Evolutionary conservation across 2,797 vertebrate genomes (phyloP).

Genomic region (Eidolon dupreanum): DNA sequence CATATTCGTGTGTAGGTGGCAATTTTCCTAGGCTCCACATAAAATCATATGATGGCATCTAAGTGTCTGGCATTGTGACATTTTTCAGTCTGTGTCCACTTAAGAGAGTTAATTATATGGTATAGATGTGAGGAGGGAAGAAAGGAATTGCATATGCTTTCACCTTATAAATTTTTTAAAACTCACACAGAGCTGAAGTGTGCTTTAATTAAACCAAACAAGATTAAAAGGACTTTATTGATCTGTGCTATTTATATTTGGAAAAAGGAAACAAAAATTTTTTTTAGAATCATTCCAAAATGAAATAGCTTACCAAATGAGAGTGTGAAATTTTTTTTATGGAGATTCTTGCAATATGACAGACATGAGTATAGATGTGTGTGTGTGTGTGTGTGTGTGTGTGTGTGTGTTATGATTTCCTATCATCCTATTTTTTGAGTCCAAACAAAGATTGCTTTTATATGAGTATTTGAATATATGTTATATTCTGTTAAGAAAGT

Average conservation of each 20-base stretch:
- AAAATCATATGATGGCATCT: neutral
- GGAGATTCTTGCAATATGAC: neutral
- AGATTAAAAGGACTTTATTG: slow-evolving; percentile 4
- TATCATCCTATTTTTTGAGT: neutral
- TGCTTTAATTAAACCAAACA: neutral
- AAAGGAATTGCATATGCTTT: neutral
- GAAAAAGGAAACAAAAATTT: neutral
- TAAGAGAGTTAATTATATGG: neutral
- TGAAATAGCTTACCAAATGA: neutral
- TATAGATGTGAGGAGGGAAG: neutral
- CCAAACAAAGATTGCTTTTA: neutral
- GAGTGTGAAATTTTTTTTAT: neutral
- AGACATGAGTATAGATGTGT: neutral
- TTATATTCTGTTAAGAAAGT: neutral
- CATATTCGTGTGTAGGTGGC: neutral
- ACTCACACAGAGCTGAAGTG: neutral
- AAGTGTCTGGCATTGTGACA: neutral
- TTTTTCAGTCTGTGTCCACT: neutral
- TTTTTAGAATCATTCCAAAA: neutral
- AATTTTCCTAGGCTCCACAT: neutral
- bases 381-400: too few species aligned
- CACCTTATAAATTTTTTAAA: neutral
- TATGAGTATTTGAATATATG: neutral
- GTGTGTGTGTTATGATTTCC: neutral
- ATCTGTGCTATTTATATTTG: neutral